Evolutionary conservation across 2,797 vertebrate species (phyloP).

Genomic region (Cottoperca gobio): DNA sequence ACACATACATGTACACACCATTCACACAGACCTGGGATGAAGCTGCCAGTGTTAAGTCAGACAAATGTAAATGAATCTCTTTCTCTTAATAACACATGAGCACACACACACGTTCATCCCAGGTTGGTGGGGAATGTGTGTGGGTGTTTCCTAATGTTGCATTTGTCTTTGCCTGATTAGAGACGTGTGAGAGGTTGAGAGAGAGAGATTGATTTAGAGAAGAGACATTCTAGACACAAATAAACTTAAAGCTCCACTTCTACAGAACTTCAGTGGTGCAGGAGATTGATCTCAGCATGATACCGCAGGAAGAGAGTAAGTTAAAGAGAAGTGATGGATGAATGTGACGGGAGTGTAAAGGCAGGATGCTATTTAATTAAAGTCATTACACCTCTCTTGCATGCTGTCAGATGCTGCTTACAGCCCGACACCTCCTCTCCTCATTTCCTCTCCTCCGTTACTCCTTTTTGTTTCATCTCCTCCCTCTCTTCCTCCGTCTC

Average conservation of each 20-base stretch:
- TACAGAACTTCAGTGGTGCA: neutral
- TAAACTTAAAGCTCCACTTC: slow-evolving; percentile 4
- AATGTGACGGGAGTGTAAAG: slow-evolving; percentile 18
- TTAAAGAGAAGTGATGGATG: slow-evolving; percentile 6
- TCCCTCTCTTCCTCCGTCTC: neutral
- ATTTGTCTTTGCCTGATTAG: slow-evolving; percentile 16
- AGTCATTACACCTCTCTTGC: slow-evolving; percentile 37
- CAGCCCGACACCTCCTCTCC: neutral
- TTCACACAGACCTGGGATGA: neutral
- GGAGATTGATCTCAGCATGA: slow-evolving; percentile 6
- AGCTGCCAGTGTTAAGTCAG: neutral
- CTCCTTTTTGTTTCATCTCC: neutral
- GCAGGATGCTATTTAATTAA: slow-evolving; percentile 52
- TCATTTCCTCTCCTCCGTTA: neutral
- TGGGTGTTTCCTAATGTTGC: neutral
- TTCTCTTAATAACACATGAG: neutral
- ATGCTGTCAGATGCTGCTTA: slow-evolving; percentile 27
- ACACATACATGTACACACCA: slow-evolving; percentile 13
- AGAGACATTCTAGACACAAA: slow-evolving; percentile 8
- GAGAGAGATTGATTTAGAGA: neutral
- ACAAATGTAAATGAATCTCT: neutral
- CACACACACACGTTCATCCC: neutral
- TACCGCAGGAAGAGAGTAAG: neutral
- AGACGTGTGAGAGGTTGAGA: neutral
- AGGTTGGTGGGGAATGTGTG: neutral